These are phyloP conservation scores for Aleiodes alternator DNA, from an alignment of 2,888 invertebrate species.

Conservation along the genomic window DNA sequence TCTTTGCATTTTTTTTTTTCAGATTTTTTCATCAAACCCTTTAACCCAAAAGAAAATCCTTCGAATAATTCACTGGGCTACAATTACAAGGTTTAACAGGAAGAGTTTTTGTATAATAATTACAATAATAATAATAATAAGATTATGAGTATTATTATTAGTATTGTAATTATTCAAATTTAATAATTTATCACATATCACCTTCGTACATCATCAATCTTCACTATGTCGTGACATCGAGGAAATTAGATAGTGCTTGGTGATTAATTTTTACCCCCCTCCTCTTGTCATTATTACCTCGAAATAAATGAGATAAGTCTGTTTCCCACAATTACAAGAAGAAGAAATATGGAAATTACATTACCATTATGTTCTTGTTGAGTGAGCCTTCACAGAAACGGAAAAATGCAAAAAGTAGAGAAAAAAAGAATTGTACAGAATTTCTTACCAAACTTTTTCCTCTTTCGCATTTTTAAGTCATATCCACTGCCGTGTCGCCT, in stretches of 20 bases:
- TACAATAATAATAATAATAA: too few species aligned
- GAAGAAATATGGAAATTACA: not conserved
- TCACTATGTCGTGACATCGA: not conserved
- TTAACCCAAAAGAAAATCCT: too few species aligned
- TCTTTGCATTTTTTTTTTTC: too few species aligned
- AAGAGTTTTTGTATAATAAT: too few species aligned
- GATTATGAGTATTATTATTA: too few species aligned
- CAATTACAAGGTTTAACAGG: too few species aligned
- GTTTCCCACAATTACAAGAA: not conserved
- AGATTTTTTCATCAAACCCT: too few species aligned
- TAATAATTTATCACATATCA: not conserved
- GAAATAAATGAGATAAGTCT: conserved; percentile 1
- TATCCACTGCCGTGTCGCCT: conserved; percentile 36
- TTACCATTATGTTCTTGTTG: not conserved
- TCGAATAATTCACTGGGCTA: too few species aligned
- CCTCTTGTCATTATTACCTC: not conserved
- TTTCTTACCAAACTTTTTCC: conserved; percentile 13
- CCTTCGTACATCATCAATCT: conserved; percentile 30
- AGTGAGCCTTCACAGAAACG: not conserved
- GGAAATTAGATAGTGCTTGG: conserved; percentile 32
- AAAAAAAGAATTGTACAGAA: conserved; percentile 7
- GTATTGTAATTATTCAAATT: not conserved
- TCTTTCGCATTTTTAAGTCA: conserved; percentile 13
- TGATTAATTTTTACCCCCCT: not conserved
- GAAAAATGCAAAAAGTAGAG: conserved; percentile 8